These are phyloP conservation scores for Nomada fucata DNA, from an alignment of 2,888 invertebrate genomes.

Conservation along the genomic window DNA sequence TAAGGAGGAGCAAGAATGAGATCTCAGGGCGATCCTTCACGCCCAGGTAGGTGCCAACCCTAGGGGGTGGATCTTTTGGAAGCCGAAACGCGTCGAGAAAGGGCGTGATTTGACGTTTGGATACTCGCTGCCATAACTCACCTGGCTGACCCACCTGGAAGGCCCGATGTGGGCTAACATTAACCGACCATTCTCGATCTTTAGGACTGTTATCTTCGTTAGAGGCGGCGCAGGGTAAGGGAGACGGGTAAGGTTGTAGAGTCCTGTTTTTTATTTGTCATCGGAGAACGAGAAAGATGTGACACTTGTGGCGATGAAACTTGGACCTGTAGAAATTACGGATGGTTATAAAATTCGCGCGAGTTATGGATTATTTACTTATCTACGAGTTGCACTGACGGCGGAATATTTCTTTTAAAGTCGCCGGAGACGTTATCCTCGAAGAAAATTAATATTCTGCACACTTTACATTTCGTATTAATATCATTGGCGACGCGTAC, in stretches of 20 bases:
- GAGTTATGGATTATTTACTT: not conserved
- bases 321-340: too few species aligned
- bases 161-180: conserved; percentile 28
- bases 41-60: conserved; percentile 69
- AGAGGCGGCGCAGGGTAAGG: not conserved
- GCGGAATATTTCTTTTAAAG: not conserved
- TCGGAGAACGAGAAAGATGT: not conserved
- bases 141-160: conserved; percentile 62
- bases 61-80: conserved; percentile 52
- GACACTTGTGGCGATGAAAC: not conserved
- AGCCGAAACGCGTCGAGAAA: conserved; percentile 57
- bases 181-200: conserved; percentile 8
- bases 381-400: not conserved
- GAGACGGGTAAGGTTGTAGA: not conserved
- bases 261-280: not conserved
- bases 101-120: conserved; percentile 78
- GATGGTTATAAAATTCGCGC: too few species aligned
- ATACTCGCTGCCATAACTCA: conserved; percentile 77
- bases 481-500: too few species aligned
- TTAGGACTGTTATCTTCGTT: conserved; percentile 16
- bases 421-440: too few species aligned
- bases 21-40: conserved; percentile 66
- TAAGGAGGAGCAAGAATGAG: conserved; percentile 60
- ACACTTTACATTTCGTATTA: too few species aligned
- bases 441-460: too few species aligned